These are phyloP conservation scores for Malurus melanocephalus DNA, from an alignment of 2,113 vertebrate genomes.

Conservation along the genomic window DNA sequence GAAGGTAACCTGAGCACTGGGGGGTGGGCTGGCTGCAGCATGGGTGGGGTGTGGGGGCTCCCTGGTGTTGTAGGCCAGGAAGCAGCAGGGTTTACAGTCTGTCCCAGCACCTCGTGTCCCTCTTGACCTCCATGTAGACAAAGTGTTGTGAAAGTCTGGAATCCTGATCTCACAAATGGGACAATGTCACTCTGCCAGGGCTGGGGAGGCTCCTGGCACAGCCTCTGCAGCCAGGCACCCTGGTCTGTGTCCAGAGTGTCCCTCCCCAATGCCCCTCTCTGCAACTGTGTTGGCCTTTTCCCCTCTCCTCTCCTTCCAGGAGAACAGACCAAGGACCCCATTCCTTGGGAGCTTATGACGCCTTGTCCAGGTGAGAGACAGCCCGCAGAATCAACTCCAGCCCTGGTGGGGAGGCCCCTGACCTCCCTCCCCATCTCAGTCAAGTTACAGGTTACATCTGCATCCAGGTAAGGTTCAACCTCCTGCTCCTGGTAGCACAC, in stretches of 20 bases:
- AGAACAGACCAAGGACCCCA: neutral
- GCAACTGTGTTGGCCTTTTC: neutral
- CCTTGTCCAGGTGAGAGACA: neutral
- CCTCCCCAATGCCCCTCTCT: neutral
- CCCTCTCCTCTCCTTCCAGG: neutral
- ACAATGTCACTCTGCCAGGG: neutral
- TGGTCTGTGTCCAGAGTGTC: fast-evolving
- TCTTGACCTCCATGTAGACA: neutral
- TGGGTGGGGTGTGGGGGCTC: neutral
- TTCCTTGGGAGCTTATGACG: neutral
- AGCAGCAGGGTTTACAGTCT: fast-evolving
- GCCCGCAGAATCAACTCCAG: neutral
- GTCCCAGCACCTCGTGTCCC: fast-evolving
- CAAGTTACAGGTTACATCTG: slow-evolving; percentile 58
- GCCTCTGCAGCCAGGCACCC: neutral
- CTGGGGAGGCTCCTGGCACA: neutral
- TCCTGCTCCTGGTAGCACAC: neutral
- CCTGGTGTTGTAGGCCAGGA: neutral
- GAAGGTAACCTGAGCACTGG: slow-evolving; percentile 17
- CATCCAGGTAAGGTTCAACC: slow-evolving; percentile 56
- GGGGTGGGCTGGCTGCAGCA: neutral
- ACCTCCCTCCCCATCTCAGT: neutral
- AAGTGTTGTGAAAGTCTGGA: neutral
- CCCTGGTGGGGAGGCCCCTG: fast-evolving
- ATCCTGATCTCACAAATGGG: neutral